Base-by-base conservation (phyloP, 2,797 vertebrate genomes). In the Onychomys leucogaster region DNA sequence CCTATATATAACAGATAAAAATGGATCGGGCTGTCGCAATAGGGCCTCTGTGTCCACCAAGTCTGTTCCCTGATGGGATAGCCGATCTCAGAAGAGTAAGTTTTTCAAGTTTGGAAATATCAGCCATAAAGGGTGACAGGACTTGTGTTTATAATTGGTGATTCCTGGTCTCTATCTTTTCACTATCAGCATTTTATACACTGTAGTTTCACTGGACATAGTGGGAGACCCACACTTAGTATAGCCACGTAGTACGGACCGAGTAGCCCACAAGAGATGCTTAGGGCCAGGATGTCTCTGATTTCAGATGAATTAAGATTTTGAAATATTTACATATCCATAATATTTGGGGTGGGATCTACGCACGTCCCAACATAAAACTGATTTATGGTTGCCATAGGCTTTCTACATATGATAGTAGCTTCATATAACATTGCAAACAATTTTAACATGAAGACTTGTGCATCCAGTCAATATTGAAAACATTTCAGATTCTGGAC, bases 1-100 rank as follows among this genome's bases (percentile, higher is more conserved):
- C 93, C 96, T 95, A 89, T 27, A 59, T 49, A 13, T 77, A 94
- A 67, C 63, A 61, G 94, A 82, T 63, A 89, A 78, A 88, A 41
- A n/a, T n/a, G 32, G 73, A 34, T 61, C 16, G 73, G 55, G 52
- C 78, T 52, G 1, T n/a, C 37, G 32, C 21, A 6, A 21, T 16
- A 3, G 49, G 19, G 19, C 9, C n/a, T 78, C n/a, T 6, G 12
- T 2, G 27, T 55, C 46, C 75, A 57, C 34, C 57, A 17, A 63
- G 65, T 73, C 77, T 84, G 46, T 52, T 67, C 59, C 29, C 61
- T 73, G 59, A 65, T 57, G 61, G 76, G 63, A 55, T 27, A 57
- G 34, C 41, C 55, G 25, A 32, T 67, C 87, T 77, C 83, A 78
- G 67, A 57, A 89, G 14, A 55, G 86, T 71, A 75, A 49, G n/a